Evolutionary conservation across 1,140 invertebrate genomes (phyloP).

Genomic region (Leucophenga varia): DNA sequence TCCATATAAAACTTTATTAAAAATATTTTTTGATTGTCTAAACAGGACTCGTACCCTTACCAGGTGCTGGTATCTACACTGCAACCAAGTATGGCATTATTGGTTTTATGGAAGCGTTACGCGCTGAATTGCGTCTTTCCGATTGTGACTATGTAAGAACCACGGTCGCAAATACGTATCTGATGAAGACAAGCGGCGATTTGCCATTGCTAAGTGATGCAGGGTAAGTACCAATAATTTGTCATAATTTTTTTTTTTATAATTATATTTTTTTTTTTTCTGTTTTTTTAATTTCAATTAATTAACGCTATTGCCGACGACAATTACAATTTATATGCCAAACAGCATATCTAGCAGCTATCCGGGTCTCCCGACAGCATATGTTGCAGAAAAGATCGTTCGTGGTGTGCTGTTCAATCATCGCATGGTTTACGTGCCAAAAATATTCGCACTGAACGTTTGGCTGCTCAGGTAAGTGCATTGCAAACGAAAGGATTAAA

Average conservation of each 20-base stretch:
- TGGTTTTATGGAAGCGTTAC: conserved; percentile 48
- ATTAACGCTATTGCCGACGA: no score
- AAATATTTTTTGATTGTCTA: neutral
- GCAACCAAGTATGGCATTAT: conserved; percentile 52
- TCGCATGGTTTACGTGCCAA: conserved; percentile 51
- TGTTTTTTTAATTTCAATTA: conserved; percentile 1
- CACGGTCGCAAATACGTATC: conserved; percentile 47
- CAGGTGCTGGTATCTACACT: conserved; percentile 50
- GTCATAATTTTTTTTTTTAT: neutral
- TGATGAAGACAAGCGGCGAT: conserved; percentile 50
- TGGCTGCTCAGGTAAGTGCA: conserved; percentile 44
- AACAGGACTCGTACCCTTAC: conserved; percentile 38
- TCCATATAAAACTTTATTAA: no score
- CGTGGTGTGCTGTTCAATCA: conserved; percentile 43
- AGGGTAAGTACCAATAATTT: conserved; percentile 27
- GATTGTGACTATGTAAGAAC: conserved; percentile 48
- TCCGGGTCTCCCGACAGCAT: conserved; percentile 44
- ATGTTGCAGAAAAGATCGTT: conserved; percentile 50
- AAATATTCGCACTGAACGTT: conserved; percentile 50
- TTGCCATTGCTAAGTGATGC: conserved; percentile 46
- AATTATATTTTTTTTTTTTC: conserved; percentile 8
- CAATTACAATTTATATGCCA: neutral
- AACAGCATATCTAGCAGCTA: conserved; percentile 44
- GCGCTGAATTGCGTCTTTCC: conserved; percentile 41
- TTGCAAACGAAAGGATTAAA: no score